These are phyloP conservation scores for Thermophis baileyi DNA, from an alignment of 2,113 vertebrate genomes.

Conservation along the genomic window DNA sequence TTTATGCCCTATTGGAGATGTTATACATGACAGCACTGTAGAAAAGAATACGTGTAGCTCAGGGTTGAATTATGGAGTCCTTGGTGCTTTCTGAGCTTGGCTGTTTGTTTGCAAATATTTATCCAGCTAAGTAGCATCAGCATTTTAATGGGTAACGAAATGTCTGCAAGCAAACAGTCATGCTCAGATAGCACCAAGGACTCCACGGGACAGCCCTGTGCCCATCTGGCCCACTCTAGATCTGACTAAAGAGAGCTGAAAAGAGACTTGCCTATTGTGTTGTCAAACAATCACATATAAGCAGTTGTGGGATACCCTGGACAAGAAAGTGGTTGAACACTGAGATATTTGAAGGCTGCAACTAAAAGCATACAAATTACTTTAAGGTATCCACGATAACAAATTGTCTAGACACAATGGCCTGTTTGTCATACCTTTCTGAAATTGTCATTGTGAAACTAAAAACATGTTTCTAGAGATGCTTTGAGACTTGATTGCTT, in stretches of 20 bases:
- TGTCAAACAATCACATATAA: slow-evolving; percentile 28
- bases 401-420: background rate
- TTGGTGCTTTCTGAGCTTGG: background rate
- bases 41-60: background rate
- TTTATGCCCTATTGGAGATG: background rate
- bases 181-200: background rate
- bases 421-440: background rate
- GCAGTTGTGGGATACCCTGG: background rate
- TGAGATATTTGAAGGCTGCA: background rate
- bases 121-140: background rate
- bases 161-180: background rate
- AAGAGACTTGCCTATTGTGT: slow-evolving; percentile 14
- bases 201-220: background rate
- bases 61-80: background rate
- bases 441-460: background rate
- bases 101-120: background rate
- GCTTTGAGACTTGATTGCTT: too few relatives aligned
- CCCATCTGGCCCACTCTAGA: background rate
- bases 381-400: background rate
- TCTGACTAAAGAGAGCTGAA: slow-evolving; percentile 6
- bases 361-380: background rate
- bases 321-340: background rate
- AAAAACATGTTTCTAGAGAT: background rate
- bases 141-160: background rate
- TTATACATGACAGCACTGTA: background rate